A percentile compares a stretch with the other conserved stretches of the same genome.
Conservation (phyloP, 2,797 vertebrate genomes). For the Lophotriccus pileatus region DNA sequence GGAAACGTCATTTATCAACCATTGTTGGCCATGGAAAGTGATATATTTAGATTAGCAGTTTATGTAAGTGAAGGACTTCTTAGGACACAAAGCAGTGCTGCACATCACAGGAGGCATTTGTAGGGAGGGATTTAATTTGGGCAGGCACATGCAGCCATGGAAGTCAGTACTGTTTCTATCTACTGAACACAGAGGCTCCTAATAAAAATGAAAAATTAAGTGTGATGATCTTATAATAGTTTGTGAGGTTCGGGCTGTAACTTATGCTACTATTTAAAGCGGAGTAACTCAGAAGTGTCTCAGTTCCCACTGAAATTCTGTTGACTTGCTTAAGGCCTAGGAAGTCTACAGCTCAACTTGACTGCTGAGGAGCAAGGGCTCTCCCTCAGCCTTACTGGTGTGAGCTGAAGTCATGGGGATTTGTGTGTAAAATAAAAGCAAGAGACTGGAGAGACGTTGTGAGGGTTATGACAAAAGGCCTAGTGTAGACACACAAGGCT, state of each 20-base stretch:
- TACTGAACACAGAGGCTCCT: neutral
- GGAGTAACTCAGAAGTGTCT: neutral
- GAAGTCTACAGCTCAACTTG: neutral
- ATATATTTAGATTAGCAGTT: neutral
- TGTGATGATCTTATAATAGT: neutral
- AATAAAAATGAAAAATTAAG: neutral
- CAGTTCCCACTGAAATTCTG: neutral
- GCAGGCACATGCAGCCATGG: neutral
- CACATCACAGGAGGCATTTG: neutral
- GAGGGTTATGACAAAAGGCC: neutral
- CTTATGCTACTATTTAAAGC: neutral
- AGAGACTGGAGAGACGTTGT: neutral
- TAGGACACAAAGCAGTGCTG: neutral
- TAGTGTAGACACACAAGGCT: neutral
- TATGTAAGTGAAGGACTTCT: neutral
- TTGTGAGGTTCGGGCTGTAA: neutral
- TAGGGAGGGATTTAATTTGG: neutral
- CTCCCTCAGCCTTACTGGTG: neutral
- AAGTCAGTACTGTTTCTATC: neutral
- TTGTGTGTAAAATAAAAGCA: neutral
- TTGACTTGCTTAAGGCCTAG: neutral
- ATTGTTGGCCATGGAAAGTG: neutral
- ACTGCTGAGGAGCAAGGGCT: neutral
- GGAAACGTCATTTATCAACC: neutral
- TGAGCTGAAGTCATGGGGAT: neutral